Evolutionary conservation across 2,888 invertebrate species (phyloP).

Genomic region (Leistus spinibarbis): DNA sequence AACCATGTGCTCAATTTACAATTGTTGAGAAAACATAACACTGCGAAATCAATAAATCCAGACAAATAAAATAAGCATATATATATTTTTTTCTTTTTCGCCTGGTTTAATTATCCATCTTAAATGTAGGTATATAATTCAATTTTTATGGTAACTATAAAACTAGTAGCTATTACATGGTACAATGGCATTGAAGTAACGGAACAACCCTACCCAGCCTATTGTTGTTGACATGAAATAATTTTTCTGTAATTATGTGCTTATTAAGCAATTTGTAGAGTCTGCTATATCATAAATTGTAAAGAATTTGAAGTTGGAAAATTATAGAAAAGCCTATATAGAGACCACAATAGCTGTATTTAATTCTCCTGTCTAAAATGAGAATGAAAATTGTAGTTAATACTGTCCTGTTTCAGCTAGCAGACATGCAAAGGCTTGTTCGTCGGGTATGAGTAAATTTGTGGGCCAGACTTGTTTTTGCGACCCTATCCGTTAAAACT

Average conservation of each 20-base stretch:
- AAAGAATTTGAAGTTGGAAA: background rate
- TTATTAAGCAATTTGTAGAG: conserved; percentile 25
- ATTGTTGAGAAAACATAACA: too few relatives aligned
- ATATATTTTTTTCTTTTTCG: too few relatives aligned
- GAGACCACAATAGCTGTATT: background rate
- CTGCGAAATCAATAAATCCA: too few relatives aligned
- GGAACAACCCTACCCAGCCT: conserved; percentile 11
- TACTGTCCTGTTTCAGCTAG: background rate
- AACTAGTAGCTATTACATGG: background rate
- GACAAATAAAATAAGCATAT: too few relatives aligned
- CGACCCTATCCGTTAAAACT: conserved; percentile 25
- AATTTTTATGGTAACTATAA: background rate
- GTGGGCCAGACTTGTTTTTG: conserved; percentile 38
- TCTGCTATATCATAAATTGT: background rate
- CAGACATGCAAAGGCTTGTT: background rate
- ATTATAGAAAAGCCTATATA: background rate
- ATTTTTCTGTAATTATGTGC: conserved; percentile 15
- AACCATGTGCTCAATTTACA: too few relatives aligned
- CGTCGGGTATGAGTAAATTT: conserved; percentile 3
- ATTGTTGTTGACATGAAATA: conserved; percentile 10
- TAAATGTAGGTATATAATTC: background rate
- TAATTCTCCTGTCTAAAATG: background rate
- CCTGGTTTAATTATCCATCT: too few relatives aligned
- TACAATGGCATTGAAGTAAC: background rate
- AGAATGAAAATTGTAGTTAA: background rate